phyloP scores from a whole-genome alignment of 2,113 vertebrate genomes.

The Muscicapa adusta region DNA sequence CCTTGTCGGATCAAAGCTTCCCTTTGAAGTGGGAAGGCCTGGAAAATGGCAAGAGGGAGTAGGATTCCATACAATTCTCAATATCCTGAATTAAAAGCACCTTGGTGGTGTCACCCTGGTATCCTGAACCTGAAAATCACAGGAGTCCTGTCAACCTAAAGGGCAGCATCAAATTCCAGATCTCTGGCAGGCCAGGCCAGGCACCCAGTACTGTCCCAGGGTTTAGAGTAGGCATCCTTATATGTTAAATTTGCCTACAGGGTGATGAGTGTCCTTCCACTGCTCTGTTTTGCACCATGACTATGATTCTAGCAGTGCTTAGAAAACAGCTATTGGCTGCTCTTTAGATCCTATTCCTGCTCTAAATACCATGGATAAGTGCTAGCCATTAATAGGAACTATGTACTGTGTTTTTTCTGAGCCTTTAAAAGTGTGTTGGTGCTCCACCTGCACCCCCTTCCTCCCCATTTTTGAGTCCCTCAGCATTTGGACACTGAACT shows the following conservation, averaged over 20 bases:
- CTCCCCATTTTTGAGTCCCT: background rate
- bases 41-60: background rate
- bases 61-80: background rate
- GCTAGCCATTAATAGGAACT: background rate
- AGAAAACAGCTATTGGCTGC: background rate
- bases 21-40: background rate
- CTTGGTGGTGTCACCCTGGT: background rate
- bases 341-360: background rate
- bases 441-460: background rate
- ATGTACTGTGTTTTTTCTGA: background rate
- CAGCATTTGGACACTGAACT: background rate
- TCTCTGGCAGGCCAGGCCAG: background rate
- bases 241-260: background rate
- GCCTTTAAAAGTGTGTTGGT: background rate
- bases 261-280: background rate
- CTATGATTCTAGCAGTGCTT: background rate
- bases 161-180: background rate
- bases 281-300: background rate
- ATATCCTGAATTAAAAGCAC: background rate
- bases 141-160: background rate
- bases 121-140: background rate
- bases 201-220: background rate
- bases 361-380: background rate
- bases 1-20: background rate
- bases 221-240: background rate